Evolutionary conservation across 2,797 vertebrate genomes (phyloP).

Genomic region (Darevskia mixta): DNA sequence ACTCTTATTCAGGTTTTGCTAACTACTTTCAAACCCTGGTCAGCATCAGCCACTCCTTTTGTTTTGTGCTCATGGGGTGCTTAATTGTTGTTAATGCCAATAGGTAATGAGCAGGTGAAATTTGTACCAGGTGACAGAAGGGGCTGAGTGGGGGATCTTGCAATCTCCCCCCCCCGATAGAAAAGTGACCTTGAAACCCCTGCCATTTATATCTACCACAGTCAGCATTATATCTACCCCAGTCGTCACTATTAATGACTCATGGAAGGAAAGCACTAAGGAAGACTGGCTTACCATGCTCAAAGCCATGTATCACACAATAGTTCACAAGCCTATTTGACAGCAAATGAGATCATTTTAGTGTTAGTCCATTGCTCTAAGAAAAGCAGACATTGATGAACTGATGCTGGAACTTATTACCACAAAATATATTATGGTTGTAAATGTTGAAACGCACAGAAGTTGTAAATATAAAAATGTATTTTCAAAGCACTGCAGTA

Average conservation of each 20-base stretch:
- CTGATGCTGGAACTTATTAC: slow-evolving; percentile 55
- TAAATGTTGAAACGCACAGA: slow-evolving; percentile 54
- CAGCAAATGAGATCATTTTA: slow-evolving; percentile 59
- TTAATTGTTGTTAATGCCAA: not conserved
- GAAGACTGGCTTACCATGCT: not conserved
- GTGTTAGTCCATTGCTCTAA: slow-evolving; percentile 37
- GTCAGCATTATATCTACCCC: not conserved
- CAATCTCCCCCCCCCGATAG: not conserved
- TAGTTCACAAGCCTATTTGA: slow-evolving; percentile 29
- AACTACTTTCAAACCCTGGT: not conserved
- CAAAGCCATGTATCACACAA: slow-evolving; percentile 21
- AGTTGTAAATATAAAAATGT: slow-evolving; percentile 45
- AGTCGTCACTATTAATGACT: not conserved
- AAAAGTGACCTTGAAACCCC: no score
- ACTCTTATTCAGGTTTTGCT: not conserved
- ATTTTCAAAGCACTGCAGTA: slow-evolving; percentile 56
- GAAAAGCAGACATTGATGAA: slow-evolving; percentile 54
- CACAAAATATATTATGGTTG: slow-evolving; percentile 43
- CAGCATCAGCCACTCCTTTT: not conserved
- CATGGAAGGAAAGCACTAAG: slow-evolving; percentile 11
- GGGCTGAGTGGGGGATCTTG: not conserved
- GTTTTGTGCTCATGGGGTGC: not conserved
- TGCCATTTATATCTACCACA: not conserved
- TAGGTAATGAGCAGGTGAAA: not conserved
- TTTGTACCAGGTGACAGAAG: not conserved